Percentiles rank a stretch among this genome's conserved stretches.
Evolutionary conservation across 2,888 invertebrate species (phyloP).

Genomic region (Punctoribates punctum): DNA sequence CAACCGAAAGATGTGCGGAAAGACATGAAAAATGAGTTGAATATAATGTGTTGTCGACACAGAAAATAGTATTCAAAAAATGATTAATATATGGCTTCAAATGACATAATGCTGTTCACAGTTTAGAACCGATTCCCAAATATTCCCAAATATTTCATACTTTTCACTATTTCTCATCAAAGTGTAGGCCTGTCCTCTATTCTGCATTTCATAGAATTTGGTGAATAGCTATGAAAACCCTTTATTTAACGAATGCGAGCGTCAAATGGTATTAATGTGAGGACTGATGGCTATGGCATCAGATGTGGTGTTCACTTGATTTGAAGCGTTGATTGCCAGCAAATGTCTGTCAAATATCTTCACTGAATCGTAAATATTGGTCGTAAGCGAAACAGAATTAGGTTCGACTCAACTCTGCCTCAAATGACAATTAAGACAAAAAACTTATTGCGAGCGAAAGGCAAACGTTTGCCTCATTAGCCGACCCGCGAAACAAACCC

Average conservation of each 20-base stretch:
- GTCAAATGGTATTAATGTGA: not conserved
- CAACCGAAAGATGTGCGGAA: too few relatives aligned
- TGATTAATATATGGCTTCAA: conserved; percentile 1
- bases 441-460: not conserved
- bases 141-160: not conserved
- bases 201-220: too few relatives aligned
- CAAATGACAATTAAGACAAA: conserved; percentile 23
- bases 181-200: too few relatives aligned
- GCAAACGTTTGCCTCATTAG: not conserved
- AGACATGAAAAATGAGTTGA: not conserved
- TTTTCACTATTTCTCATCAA: too few relatives aligned
- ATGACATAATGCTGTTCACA: conserved; percentile 6
- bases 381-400: conserved; percentile 5
- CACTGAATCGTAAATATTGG: not conserved
- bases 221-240: too few relatives aligned
- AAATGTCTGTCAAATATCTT: conserved; percentile 15
- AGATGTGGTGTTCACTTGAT: not conserved
- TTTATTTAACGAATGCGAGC: not conserved
- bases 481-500: not conserved
- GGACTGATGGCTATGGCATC: not conserved
- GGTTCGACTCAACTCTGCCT: not conserved
- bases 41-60: not conserved
- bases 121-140: not conserved
- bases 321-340: not conserved
- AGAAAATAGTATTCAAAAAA: not conserved